Evolutionary conservation across 2,113 vertebrate species (phyloP).

Genomic region (Cyanoramphus novaezelandiae): DNA sequence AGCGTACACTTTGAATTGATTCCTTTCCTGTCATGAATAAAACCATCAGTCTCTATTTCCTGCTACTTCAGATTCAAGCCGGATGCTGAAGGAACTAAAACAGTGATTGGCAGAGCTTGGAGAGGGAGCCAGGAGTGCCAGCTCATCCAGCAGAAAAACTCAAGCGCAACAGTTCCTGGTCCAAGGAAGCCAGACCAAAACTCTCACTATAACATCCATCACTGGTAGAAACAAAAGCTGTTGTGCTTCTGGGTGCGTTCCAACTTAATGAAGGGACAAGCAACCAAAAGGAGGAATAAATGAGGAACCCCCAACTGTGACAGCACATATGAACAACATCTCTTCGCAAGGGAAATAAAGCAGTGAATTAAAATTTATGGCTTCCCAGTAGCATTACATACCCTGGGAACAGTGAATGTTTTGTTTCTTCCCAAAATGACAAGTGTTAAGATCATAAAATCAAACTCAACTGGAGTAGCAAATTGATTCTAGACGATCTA

Average conservation of each 20-base stretch:
- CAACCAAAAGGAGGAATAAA: not conserved
- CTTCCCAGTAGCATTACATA: conserved; percentile 66
- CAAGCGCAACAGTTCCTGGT: not conserved
- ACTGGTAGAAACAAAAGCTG: conserved; percentile 42
- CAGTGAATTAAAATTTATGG: conserved; percentile 56
- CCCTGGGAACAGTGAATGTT: conserved; percentile 55
- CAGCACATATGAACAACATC: conserved; percentile 44
- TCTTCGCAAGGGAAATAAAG: conserved; percentile 26
- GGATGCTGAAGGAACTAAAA: not conserved
- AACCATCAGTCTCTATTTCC: conserved; percentile 13
- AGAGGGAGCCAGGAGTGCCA: conserved; percentile 2
- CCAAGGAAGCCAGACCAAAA: conserved; percentile 32
- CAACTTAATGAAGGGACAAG: conserved; percentile 41
- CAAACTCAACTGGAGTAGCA: conserved; percentile 48
- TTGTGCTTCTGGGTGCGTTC: not conserved
- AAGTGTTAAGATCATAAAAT: conserved; percentile 62
- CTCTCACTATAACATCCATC: conserved; percentile 39
- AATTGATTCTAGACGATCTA: conserved; percentile 53
- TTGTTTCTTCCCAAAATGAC: conserved; percentile 51
- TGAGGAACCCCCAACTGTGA: conserved; percentile 53
- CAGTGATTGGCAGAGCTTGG: conserved; percentile 23
- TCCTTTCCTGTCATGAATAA: conserved; percentile 26
- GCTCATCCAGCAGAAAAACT: conserved; percentile 15
- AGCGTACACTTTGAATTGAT: not conserved
- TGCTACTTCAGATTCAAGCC: not conserved